Evolutionary conservation across 2,113 vertebrate genomes (phyloP), one percentile per base, ranked within the genome.

Genomic region (Suricata suricatta): DNA sequence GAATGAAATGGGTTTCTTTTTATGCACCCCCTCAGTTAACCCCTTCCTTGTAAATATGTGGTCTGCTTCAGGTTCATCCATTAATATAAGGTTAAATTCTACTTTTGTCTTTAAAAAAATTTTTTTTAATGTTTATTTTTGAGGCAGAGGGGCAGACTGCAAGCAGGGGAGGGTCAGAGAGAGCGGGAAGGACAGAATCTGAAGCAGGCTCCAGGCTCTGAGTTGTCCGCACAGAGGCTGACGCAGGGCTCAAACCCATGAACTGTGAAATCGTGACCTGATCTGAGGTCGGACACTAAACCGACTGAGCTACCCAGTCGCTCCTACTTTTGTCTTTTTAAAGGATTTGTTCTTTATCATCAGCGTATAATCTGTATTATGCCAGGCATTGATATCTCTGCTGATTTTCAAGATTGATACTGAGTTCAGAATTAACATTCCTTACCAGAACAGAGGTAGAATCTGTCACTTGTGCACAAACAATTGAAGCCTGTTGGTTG

Each of bases 391-490:
- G 93, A 47, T 71, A 63, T 89, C 77, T 69, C 41, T 86, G 7
- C 63, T 72, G 25, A 44, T 92, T 95, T 93, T 66, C 13, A 91
- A 93, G 79, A 89, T 95, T 93, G 72, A 7, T 96, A 23, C 27
- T 88, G 38, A 84, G 64, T 69, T 96, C 80, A 69, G 76, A 84
- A 95, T 97, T 44, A 54, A 17, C 33, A 31, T 81, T 90, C 68
- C 60, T 90, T 79, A 33, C 47, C 63, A 82, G 38, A 86, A 95
- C n/a, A 10, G 74, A 74, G 52, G 17, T 90, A 41, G 15, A 11
- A 27, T 88, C 23, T 93, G n/a, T 84, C 81, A 54, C 54, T 92
- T 47, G 44, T 33, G 16, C 27, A 85, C 9, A 68, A n/a, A 64
- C 16, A 3, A 11, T 25, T 69, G 31, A 69, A 81, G 11, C 72